These are phyloP conservation scores for Plumapathes pennacea DNA, from an alignment of 92 coral and sea anemone genomes.

Conservation along the genomic window DNA sequence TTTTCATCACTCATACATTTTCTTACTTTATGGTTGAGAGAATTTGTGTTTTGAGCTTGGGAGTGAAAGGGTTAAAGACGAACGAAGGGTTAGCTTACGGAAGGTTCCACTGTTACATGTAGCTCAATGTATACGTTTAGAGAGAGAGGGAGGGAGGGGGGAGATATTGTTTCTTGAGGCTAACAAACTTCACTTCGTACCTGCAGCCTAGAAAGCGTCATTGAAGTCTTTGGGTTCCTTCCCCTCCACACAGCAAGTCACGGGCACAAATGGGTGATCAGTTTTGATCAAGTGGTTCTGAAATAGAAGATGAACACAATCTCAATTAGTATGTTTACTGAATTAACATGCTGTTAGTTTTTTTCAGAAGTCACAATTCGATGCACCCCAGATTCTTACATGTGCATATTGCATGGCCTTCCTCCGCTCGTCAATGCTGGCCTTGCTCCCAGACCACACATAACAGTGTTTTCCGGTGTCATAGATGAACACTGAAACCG, in stretches of 20 bases:
- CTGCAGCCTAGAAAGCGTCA: constrained; percentile 20
- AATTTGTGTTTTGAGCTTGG: too few species aligned
- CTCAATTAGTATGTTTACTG: background rate
- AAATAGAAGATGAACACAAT: background rate
- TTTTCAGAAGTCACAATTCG: background rate
- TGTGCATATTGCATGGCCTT: constrained; percentile 78
- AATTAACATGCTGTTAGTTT: background rate
- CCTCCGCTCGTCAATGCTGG: constrained; percentile 88
- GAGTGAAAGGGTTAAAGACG: too few species aligned
- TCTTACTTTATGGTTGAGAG: too few species aligned
- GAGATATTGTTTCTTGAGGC: too few species aligned
- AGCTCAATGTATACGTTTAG: too few species aligned
- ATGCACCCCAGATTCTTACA: constrained; percentile 37
- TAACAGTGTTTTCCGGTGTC: constrained; percentile 76
- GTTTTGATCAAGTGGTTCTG: constrained; percentile 60
- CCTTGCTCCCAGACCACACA: constrained; percentile 78
- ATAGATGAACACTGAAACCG: constrained; percentile 63
- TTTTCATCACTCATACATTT: too few species aligned
- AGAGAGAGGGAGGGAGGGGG: too few species aligned
- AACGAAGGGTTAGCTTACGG: too few species aligned
- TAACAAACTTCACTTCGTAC: background rate
- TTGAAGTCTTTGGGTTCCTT: constrained; percentile 47
- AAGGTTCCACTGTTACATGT: too few species aligned
- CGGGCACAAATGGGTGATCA: constrained; percentile 68
- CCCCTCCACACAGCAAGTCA: constrained; percentile 63